Base-by-base conservation (phyloP, 2,797 vertebrate genomes). In the Paguma larvata region DNA sequence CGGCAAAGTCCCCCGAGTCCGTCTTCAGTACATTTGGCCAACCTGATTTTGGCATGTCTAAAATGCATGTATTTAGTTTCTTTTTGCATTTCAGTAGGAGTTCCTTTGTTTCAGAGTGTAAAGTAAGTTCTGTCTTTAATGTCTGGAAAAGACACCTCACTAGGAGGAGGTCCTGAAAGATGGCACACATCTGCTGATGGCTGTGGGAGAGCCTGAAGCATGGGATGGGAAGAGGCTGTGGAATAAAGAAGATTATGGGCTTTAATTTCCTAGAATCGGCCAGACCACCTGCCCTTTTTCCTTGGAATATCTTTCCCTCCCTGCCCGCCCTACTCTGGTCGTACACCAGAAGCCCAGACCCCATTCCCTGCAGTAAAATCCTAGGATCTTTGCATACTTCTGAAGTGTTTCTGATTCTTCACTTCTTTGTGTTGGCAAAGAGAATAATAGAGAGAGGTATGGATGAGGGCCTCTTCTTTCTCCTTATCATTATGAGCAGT, bases 201-300 rank as follows among this genome's bases (percentile, higher is more conserved):
- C 46, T 73, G 59, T 92, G n/a, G 83, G 34, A 67, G 23, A 56
- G 10, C 56, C 41, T 73, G 77, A 67, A 46, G 30, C 72, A 11
- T 77, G 51, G n/a, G 44, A 21, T 59, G 44, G 63, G 38, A 75
- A 89, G 92, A 73, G 30, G 15, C 72, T 83, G 23, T 89, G 44
- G 85, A 91, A 72, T 79, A 90, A 46, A n/a, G 41, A 51, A 87
- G 44, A 56, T 92, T 10, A 4, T 46, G 46, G 14, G 6, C 75
- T 73, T 93, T 90, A 68, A 83, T 96, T 94, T 89, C 25, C 62
- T 90, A 62, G 84, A 93, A 77, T 46, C 77, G 48, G 34, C 18
- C 51, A n/a, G 27, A 56, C 38, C 62, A 1, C 18, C 27, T n/a
- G 63, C 34, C 15, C 53, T 51, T 80, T 91, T 88, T 82, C 34